phyloP scores from a whole-genome alignment of 2,113 vertebrate species.

The Barbus barbus region DNA sequence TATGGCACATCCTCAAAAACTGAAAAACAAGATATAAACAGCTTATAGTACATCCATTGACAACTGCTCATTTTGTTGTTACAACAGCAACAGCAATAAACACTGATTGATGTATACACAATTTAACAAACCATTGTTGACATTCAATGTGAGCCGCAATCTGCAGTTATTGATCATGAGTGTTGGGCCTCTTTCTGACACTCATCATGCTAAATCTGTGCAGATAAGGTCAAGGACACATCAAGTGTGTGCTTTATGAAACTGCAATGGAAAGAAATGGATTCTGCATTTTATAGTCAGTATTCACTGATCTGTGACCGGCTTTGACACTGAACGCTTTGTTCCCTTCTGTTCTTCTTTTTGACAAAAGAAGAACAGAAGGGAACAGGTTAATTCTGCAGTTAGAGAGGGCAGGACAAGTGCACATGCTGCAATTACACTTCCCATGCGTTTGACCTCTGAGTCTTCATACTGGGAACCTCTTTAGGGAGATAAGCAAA shows the following conservation, averaged over 20 bases:
- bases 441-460: constrained; percentile 6
- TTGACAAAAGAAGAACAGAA: constrained; percentile 36
- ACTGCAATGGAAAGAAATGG: constrained; percentile 52
- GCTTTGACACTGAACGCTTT: not conserved
- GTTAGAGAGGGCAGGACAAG: not conserved
- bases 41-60: not conserved
- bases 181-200: constrained; percentile 28
- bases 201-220: constrained; percentile 40
- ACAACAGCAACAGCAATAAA: not conserved
- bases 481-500: constrained; percentile 32
- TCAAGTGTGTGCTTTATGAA: constrained; percentile 70
- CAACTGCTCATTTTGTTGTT: not conserved
- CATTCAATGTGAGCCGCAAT: constrained; percentile 2
- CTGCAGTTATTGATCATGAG: constrained; percentile 58
- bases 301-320: constrained; percentile 54
- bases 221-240: constrained; percentile 59
- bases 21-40: constrained; percentile 1
- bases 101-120: not conserved
- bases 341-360: too few relatives aligned
- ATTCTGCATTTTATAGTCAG: constrained; percentile 53
- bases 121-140: not conserved
- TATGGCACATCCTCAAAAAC: not conserved
- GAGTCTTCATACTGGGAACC: constrained; percentile 1
- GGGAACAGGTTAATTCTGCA: constrained; percentile 21
- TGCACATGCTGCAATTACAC: constrained; percentile 27